phyloP scores from a whole-genome alignment of 1,140 invertebrate species.

The Halictus rubicundus region DNA sequence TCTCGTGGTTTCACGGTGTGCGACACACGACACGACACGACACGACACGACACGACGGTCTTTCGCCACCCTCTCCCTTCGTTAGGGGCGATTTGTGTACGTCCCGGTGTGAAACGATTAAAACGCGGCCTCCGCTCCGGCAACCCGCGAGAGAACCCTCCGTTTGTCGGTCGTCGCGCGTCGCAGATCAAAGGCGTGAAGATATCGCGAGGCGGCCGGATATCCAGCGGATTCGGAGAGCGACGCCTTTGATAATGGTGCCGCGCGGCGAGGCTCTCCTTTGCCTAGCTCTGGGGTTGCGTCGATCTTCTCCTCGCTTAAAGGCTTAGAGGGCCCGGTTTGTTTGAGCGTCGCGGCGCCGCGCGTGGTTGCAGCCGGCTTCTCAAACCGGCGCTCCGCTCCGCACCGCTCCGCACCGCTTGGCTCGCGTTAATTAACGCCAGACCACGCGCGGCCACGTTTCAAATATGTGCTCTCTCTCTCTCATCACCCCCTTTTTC shows the following conservation, averaged over 20 bases:
- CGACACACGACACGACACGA: too few species aligned
- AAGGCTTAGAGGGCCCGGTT: not conserved
- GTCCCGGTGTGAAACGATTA: slow-evolving; percentile 30
- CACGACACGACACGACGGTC: too few species aligned
- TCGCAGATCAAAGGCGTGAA: slow-evolving; percentile 36
- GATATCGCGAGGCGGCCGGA: not conserved
- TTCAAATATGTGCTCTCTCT: too few species aligned
- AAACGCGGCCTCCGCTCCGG: slow-evolving; percentile 1
- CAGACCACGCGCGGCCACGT: too few species aligned
- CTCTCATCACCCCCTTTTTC: too few species aligned
- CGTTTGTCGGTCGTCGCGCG: not conserved
- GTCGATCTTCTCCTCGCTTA: slow-evolving; percentile 21
- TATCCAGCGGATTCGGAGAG: slow-evolving; percentile 15
- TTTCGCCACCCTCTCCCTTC: slow-evolving; percentile 8
- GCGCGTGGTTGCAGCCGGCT: not conserved
- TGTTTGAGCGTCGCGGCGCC: not conserved
- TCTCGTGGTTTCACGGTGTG: too few species aligned
- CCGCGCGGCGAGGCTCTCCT: not conserved
- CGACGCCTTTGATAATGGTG: slow-evolving; percentile 26
- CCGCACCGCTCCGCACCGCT: too few species aligned
- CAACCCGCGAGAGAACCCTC: too few species aligned
- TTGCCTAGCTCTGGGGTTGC: not conserved
- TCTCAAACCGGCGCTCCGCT: not conserved
- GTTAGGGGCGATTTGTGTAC: not conserved
- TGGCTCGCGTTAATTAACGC: slow-evolving; percentile 3